Evolutionary conservation across 2,888 invertebrate species (phyloP), one percentile per base, ranked within the genome.

Genomic region (Caenorhabditis wallacei): DNA sequence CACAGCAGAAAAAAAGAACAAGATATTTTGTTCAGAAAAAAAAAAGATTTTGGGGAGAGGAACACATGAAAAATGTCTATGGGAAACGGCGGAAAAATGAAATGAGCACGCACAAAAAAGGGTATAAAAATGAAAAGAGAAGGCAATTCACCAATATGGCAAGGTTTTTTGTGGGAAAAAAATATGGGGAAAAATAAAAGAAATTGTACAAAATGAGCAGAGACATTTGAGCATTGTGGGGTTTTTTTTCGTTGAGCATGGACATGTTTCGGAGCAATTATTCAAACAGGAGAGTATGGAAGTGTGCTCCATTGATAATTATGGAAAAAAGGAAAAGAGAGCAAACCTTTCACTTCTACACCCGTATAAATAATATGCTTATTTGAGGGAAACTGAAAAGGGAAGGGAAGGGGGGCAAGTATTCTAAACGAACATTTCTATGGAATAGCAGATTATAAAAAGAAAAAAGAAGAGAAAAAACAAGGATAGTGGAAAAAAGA

Each of bases 71-170:
- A 66, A 56, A 40, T 63, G 70, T 43, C 48, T 61, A 56, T 68
- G 63, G 71, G 66, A 18, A 59, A 51, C 18, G 46, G 61, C 24
- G 43, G 48, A 26, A 16, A 71, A 69, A 56, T 24, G 54, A 70
- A 59, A 48, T 43, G 69, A 54, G 56, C 69, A 56, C 57, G 26
- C 54, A 51, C 57, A 56, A 18, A 46, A 18, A 46, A 54, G 20
- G 24, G 40, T 24, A 11, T 48, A 24, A 51, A 26, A 43, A 24
- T 20, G 24, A 40, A 54, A 22, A 18, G 40, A 53, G 48, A 37
- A 57, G 59, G 71, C 48, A 51, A 61, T 53, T 76, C 75, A 76
- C 75, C 75, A 76, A 68, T 76, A 76, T 76, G 75, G 75, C 75
- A 70, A 78, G 78, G 61, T 53, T 61, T 48, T 61, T 51, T 66